phyloP scores from a whole-genome alignment of 2,113 vertebrate species.

The Sturnus vulgaris region DNA sequence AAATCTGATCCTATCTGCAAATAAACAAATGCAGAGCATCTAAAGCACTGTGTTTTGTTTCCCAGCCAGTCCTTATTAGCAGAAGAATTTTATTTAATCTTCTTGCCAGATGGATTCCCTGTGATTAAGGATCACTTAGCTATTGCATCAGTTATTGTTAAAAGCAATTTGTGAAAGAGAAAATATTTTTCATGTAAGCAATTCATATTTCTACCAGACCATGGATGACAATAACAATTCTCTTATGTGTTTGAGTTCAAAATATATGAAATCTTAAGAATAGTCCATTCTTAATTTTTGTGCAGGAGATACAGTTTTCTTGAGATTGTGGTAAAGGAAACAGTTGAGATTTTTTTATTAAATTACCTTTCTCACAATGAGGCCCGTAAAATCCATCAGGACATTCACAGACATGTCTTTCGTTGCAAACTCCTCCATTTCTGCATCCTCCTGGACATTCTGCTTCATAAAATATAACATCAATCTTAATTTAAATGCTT shows the following conservation, averaged over 20 bases:
- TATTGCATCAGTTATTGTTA: not conserved
- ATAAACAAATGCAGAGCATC: constrained; percentile 7
- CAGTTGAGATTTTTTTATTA: not conserved
- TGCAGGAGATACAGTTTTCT: not conserved
- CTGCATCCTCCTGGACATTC: constrained; percentile 89
- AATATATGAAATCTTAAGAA: not conserved
- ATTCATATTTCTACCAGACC: not conserved
- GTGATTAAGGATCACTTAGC: not conserved
- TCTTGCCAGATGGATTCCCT: constrained; percentile 13
- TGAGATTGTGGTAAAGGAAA: not conserved
- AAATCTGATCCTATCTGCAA: constrained; percentile 9
- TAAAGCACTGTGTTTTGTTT: not conserved
- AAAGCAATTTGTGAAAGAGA: not conserved
- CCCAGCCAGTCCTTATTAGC: constrained; percentile 15
- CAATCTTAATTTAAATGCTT: not conserved
- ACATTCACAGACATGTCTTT: constrained; percentile 85
- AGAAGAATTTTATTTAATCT: constrained; percentile 41
- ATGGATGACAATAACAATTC: not conserved
- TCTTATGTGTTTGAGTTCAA: not conserved
- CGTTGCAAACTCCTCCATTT: constrained; percentile 85
- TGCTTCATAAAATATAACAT: constrained; percentile 69
- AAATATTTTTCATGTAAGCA: constrained; percentile 7
- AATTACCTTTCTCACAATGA: constrained; percentile 89
- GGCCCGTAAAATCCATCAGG: constrained; percentile 86
- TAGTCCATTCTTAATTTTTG: not conserved